Evolutionary conservation across 1,140 invertebrate species (phyloP).

Genomic region (Trichoplusia ni): DNA sequence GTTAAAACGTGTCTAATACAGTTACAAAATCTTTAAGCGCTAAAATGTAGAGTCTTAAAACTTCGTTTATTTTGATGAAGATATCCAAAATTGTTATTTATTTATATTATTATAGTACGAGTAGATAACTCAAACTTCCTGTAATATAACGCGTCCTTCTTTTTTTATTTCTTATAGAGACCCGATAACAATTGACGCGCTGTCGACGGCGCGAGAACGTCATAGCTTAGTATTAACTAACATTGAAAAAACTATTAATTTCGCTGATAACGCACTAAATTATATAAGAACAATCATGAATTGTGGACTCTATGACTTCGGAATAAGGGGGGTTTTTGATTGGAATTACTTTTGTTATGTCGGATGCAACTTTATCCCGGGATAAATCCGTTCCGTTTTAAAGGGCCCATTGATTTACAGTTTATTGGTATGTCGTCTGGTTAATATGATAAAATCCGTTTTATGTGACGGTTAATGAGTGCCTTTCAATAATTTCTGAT

Average conservation of each 20-base stretch:
- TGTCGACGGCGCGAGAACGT: constrained; percentile 8
- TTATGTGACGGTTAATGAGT: constrained; percentile 7
- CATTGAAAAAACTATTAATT: constrained; percentile 4
- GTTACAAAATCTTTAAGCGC: too few relatives aligned
- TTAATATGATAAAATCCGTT: constrained; percentile 8
- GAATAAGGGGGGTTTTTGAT: neutral
- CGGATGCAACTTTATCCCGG: constrained; percentile 24
- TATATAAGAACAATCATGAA: constrained; percentile 7
- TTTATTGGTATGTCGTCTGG: constrained; percentile 23
- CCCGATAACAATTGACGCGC: constrained; percentile 5
- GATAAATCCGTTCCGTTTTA: constrained; percentile 19
- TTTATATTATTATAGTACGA: neutral
- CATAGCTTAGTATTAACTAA: constrained; percentile 10
- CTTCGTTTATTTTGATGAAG: too few relatives aligned
- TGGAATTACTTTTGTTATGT: constrained; percentile 8
- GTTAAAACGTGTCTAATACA: too few relatives aligned
- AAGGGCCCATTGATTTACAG: constrained; percentile 23
- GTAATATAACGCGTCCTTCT: neutral
- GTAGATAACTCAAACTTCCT: neutral
- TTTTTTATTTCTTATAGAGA: neutral
- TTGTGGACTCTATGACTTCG: constrained; percentile 3
- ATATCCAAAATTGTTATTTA: too few relatives aligned
- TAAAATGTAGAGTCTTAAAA: too few relatives aligned
- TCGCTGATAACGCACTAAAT: constrained; percentile 11
- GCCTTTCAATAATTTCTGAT: too few relatives aligned